Evolutionary conservation across 2,888 invertebrate species (phyloP).

Genomic region (Lochmaea capreae): DNA sequence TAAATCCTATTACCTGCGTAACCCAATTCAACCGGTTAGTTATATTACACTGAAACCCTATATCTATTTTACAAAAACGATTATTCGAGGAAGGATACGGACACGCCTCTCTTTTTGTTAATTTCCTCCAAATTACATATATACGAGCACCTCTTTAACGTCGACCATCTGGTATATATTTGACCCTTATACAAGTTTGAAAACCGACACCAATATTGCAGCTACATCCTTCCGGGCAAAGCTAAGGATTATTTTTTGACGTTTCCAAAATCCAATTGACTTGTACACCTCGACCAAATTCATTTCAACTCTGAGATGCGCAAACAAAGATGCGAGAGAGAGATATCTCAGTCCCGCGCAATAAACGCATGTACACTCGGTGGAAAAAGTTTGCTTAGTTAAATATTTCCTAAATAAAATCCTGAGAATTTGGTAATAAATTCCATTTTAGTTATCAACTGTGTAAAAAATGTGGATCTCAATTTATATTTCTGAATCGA

Average conservation of each 20-base stretch:
- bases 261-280: too few relatives aligned
- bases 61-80: slow-evolving; percentile 22
- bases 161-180: slow-evolving; percentile 15
- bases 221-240: slow-evolving; percentile 3
- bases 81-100: slow-evolving; percentile 23
- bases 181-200: neutral
- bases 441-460: too few relatives aligned
- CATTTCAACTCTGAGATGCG: too few relatives aligned
- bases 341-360: too few relatives aligned
- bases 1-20: slow-evolving; percentile 13
- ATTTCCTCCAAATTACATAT: slow-evolving; percentile 31
- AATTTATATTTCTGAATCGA: too few relatives aligned
- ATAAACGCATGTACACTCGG: too few relatives aligned
- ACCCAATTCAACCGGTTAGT: neutral
- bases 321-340: too few relatives aligned
- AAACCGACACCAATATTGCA: slow-evolving; percentile 9
- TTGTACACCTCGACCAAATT: too few relatives aligned
- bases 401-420: too few relatives aligned
- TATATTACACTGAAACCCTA: slow-evolving; percentile 6
- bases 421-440: too few relatives aligned
- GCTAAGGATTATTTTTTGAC: neutral
- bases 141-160: slow-evolving; percentile 1
- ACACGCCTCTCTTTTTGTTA: slow-evolving; percentile 18
- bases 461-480: too few relatives aligned
- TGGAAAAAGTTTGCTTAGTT: too few relatives aligned